phyloP scores from a whole-genome alignment of 2,888 invertebrate species.

The Chironomus tentans region DNA sequence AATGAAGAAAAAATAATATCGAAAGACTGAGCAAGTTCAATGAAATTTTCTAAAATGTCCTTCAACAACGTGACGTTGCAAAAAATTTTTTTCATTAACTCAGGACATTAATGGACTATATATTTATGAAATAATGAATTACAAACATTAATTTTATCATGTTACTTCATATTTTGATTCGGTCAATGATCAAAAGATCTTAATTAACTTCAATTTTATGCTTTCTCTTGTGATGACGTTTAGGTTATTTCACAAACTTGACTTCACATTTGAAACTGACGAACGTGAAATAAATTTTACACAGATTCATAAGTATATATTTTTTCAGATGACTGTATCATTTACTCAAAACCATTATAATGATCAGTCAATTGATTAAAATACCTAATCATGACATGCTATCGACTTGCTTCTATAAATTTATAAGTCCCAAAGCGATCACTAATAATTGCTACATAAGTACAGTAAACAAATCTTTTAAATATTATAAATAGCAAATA shows the following conservation, averaged over 20 bases:
- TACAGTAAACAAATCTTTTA: too few relatives aligned
- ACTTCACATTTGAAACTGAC: neutral
- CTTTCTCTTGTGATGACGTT: neutral
- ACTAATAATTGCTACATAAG: neutral
- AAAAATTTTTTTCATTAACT: neutral
- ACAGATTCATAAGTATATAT: too few relatives aligned
- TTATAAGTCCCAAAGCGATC: neutral
- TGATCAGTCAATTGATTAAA: too few relatives aligned
- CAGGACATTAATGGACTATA: neutral
- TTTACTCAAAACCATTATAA: too few relatives aligned
- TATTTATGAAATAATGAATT: neutral
- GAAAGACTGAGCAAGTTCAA: constrained; percentile 3
- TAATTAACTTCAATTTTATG: neutral
- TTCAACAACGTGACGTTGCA: neutral
- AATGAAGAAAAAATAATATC: neutral
- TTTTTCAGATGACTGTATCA: too few relatives aligned
- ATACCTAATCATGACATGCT: too few relatives aligned
- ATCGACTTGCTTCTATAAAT: neutral
- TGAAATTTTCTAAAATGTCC: constrained; percentile 11
- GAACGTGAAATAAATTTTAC: neutral
- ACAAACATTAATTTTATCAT: neutral
- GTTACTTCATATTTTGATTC: neutral
- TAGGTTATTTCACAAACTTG: too few relatives aligned
- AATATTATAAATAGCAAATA: too few relatives aligned
- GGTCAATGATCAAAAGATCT: neutral